These are phyloP conservation scores for Saccostrea echinata DNA, from an alignment of 1,140 invertebrate genomes.

Conservation along the genomic window DNA sequence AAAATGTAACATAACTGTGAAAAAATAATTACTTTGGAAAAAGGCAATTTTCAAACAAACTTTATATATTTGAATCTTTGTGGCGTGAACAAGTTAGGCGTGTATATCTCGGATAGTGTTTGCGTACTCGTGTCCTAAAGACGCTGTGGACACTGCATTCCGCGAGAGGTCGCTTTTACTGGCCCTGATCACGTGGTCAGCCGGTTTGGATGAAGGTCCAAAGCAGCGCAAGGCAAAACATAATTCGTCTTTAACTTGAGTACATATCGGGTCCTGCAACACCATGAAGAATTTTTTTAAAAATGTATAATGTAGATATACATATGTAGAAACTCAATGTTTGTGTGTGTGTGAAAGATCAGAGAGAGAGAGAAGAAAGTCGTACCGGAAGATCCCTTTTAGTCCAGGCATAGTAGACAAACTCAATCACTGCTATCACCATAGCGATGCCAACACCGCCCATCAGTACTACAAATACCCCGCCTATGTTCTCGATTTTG, in stretches of 20 bases:
- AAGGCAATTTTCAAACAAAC: too few relatives aligned
- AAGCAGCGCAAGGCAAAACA: constrained; percentile 94
- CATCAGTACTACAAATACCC: constrained; percentile 97
- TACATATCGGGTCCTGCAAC: constrained; percentile 92
- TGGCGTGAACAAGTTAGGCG: not conserved
- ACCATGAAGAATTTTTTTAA: not conserved
- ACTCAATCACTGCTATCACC: constrained; percentile 94
- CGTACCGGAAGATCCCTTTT: constrained; percentile 5
- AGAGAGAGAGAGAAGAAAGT: constrained; percentile 15
- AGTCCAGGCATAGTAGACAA: constrained; percentile 82
- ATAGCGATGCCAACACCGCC: constrained; percentile 93
- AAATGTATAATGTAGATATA: not conserved
- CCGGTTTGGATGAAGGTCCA: constrained; percentile 83
- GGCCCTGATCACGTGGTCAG: constrained; percentile 59
- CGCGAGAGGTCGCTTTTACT: constrained; percentile 64
- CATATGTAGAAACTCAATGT: not conserved
- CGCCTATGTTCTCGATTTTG: constrained; percentile 95
- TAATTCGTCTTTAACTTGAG: constrained; percentile 96
- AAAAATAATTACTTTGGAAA: too few relatives aligned
- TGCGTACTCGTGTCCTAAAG: constrained; percentile 44
- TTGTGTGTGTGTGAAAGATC: too few relatives aligned
- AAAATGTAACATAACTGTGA: too few relatives aligned
- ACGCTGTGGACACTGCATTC: constrained; percentile 74
- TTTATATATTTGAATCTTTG: too few relatives aligned
- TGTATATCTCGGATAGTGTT: constrained; percentile 8